Percentiles rank a stretch among this genome's conserved stretches.
These are phyloP conservation scores for Cheilosia scutellata DNA, from an alignment of 2,888 invertebrate species.

Conservation along the genomic window DNA sequence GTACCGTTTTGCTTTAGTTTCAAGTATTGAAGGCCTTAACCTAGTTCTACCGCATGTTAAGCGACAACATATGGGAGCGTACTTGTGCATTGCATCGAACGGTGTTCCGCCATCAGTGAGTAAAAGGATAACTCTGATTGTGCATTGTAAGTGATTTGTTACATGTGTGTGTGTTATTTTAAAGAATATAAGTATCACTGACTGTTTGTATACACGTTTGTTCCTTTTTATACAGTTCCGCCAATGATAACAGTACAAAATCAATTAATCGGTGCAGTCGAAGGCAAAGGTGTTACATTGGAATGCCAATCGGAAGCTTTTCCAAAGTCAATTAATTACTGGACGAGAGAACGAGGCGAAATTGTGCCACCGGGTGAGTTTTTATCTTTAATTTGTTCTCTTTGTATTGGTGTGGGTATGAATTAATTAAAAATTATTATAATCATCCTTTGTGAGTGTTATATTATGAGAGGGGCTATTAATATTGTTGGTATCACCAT, in stretches of 20 bases:
- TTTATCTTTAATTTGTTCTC: neutral
- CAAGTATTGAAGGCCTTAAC: constrained; percentile 88
- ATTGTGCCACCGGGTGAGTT: constrained; percentile 90
- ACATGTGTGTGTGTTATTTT: neutral
- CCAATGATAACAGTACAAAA: constrained; percentile 94
- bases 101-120: constrained; percentile 95
- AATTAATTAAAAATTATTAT: neutral
- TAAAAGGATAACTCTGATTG: constrained; percentile 93
- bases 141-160: constrained; percentile 88
- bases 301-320: constrained; percentile 94
- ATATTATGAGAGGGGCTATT: no score
- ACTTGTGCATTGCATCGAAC: constrained; percentile 92
- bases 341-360: constrained; percentile 90
- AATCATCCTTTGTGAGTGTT: neutral
- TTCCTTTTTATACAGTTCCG: constrained; percentile 87
- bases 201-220: neutral
- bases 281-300: constrained; percentile 89
- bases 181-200: no score
- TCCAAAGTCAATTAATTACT: constrained; percentile 94
- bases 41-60: constrained; percentile 89
- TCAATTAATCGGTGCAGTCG: constrained; percentile 92
- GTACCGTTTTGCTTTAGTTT: constrained; percentile 83
- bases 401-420: no score
- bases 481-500: no score
- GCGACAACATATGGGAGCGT: constrained; percentile 92